Percentiles rank a stretch among this genome's conserved stretches.
Conservation (phyloP, 2,888 invertebrate species). For the Synanthedon andrenaeformis region DNA sequence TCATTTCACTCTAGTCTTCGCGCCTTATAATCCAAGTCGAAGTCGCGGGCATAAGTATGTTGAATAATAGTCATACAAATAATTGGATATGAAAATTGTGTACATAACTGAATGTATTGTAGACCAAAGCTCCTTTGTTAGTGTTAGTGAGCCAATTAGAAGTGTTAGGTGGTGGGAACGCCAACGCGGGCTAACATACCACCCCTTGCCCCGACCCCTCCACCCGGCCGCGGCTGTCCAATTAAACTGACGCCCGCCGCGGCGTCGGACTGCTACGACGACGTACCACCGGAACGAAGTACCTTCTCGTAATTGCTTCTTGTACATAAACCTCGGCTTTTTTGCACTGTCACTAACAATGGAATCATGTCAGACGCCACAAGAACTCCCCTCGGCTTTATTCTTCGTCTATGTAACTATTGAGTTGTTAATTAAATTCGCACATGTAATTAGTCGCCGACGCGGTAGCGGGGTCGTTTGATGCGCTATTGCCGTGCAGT, state of each 20-base stretch:
- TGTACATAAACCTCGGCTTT: conserved; percentile 51
- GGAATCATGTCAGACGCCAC: conserved; percentile 58
- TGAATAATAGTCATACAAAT: too few relatives aligned
- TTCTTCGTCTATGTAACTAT: conserved; percentile 39
- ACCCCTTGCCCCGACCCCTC: conserved; percentile 17
- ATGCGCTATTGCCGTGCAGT: conserved; percentile 23
- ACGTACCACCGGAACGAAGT: conserved; percentile 23
- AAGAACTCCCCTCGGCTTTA: conserved; percentile 50
- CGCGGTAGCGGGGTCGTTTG: conserved; percentile 4
- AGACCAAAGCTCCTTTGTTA: conserved; percentile 44
- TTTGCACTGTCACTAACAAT: conserved; percentile 59
- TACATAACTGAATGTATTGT: conserved; percentile 30
- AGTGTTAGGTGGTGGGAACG: conserved; percentile 36
- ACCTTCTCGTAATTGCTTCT: conserved; percentile 57
- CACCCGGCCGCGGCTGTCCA: conserved; percentile 43
- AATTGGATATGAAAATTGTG: too few relatives aligned
- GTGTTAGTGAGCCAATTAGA: conserved; percentile 62
- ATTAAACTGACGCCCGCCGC: conserved; percentile 47
- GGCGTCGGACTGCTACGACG: conserved; percentile 12
- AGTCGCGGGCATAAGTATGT: too few relatives aligned
- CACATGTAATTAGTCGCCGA: conserved; percentile 41
- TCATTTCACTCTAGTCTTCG: too few relatives aligned
- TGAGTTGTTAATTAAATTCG: conserved; percentile 68
- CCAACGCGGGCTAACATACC: conserved; percentile 4
- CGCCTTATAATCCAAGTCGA: too few relatives aligned